phyloP scores from a whole-genome alignment of 2,113 vertebrate species.

The Oxyura jamaicensis region DNA sequence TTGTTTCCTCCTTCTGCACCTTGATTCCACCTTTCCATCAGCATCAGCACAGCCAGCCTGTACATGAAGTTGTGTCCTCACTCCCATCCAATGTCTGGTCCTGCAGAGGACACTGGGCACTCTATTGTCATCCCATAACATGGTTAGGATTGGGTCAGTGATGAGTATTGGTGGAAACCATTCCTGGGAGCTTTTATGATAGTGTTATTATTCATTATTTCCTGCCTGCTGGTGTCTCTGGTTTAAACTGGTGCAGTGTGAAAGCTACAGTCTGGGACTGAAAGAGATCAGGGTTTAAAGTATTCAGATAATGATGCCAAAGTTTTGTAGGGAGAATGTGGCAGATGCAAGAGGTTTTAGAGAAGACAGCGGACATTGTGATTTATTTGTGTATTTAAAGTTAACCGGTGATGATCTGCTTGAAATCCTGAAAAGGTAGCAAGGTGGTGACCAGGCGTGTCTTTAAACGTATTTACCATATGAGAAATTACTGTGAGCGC shows the following conservation, averaged over 20 bases:
- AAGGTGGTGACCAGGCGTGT: not conserved
- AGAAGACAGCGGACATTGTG: not conserved
- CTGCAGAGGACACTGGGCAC: not conserved
- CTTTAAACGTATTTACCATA: not conserved
- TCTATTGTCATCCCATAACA: slow-evolving; percentile 7
- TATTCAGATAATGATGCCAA: not conserved
- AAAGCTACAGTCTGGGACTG: not conserved
- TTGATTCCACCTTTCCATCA: not conserved
- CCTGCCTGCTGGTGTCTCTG: not conserved
- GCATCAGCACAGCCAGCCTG: not conserved
- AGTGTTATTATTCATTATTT: slow-evolving; percentile 59
- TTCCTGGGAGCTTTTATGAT: slow-evolving; percentile 25
- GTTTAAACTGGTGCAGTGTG: not conserved
- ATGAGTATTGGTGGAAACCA: slow-evolving; percentile 11
- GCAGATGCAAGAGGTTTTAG: not conserved
- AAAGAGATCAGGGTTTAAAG: not conserved
- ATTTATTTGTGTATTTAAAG: slow-evolving; percentile 31
- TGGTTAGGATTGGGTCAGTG: not conserved
- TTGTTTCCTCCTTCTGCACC: not conserved
- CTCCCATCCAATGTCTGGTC: not conserved
- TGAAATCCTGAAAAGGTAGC: not conserved
- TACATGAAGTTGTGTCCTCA: not conserved
- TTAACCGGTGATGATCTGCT: not conserved
- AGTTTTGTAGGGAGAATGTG: not conserved
- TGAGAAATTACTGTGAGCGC: not conserved